Base-by-base conservation (phyloP, 2,113 vertebrate species). In the Struthio camelus region DNA sequence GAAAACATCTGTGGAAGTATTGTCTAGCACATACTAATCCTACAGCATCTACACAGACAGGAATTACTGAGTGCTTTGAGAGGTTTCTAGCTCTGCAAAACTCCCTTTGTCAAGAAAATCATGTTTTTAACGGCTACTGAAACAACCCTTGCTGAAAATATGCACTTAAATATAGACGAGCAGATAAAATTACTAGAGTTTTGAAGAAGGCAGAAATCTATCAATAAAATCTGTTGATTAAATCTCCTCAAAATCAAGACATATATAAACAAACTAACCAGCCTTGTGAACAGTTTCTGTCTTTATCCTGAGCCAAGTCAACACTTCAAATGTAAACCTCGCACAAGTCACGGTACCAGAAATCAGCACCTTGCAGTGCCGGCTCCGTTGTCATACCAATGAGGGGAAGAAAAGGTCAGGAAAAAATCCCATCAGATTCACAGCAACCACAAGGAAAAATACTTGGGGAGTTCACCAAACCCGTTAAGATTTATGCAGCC, bases 31-130 rank as follows among this genome's bases (percentile, higher is more conserved):
- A 10, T 11, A 1, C 15, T 44, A 28, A 64, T 46, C 36, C 87
- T 22, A 14, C 5, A 69, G 48, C 75, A 34, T 23, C 62, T 56
- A 3, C 27, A 14, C 27, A 14, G 73, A 32, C 34, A 19, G 3
- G 0, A 5, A 42, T 7, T 17, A 10, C 34, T 0, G 73, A 61
- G 67, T 3, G 25, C 76, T n/a, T 27, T 1, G 7, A 58, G 14
- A n/a, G 40, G 58, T 20, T 62, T 40, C 67, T 81, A 70, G 78
- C 79, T 14, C 3, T 14, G 23, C 71, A 38, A 36, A 62, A 2
- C 23, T 56, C 78, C 53, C 65, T 66, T 85, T 56, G 53, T 23
- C 58, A 48, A 70, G 54, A 2, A 77, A 46, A 54, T 19, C 1
- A 16, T 0, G 34, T 28, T 28, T 70, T 73, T 54, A 62, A 77